Percentiles rank a stretch among this genome's conserved stretches.
Evolutionary conservation across 2,888 invertebrate species (phyloP).

Genomic region (Argynnis bischoffii): DNA sequence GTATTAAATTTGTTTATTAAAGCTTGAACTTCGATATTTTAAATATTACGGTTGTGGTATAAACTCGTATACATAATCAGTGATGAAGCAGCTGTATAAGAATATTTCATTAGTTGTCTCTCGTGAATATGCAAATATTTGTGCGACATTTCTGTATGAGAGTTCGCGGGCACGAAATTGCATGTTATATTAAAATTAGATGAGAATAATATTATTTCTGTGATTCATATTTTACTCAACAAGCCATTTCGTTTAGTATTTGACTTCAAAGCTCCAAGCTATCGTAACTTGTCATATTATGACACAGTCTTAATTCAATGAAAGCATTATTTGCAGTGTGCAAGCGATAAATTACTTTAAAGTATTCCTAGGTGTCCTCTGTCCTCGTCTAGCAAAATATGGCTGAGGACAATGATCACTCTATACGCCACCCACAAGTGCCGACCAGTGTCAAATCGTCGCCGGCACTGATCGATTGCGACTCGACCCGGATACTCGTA

Average conservation of each 20-base stretch:
- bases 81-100: conserved; percentile 7
- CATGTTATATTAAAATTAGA: conserved; percentile 9
- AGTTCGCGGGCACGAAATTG: conserved; percentile 1
- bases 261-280: not conserved
- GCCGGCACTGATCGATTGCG: conserved; percentile 65
- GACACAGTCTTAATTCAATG: not conserved
- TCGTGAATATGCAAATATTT: conserved; percentile 21
- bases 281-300: not conserved
- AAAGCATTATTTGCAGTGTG: conserved; percentile 9
- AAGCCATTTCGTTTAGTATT: not conserved
- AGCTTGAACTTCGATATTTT: too few species aligned
- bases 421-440: conserved; percentile 30
- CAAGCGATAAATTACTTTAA: conserved; percentile 19
- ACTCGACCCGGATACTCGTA: conserved; percentile 26
- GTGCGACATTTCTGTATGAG: conserved; percentile 3
- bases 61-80: not conserved
- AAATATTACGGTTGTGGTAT: too few species aligned
- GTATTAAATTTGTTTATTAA: too few species aligned
- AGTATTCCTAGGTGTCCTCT: conserved; percentile 23
- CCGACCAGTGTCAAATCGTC: conserved; percentile 55
- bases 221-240: conserved; percentile 11
- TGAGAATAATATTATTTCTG: conserved; percentile 13
- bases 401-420: conserved; percentile 40
- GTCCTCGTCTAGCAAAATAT: conserved; percentile 36
- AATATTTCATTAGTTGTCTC: conserved; percentile 18